These are phyloP conservation scores for Platysternon megacephalum DNA, from an alignment of 2,113 vertebrate genomes.

Conservation along the genomic window DNA sequence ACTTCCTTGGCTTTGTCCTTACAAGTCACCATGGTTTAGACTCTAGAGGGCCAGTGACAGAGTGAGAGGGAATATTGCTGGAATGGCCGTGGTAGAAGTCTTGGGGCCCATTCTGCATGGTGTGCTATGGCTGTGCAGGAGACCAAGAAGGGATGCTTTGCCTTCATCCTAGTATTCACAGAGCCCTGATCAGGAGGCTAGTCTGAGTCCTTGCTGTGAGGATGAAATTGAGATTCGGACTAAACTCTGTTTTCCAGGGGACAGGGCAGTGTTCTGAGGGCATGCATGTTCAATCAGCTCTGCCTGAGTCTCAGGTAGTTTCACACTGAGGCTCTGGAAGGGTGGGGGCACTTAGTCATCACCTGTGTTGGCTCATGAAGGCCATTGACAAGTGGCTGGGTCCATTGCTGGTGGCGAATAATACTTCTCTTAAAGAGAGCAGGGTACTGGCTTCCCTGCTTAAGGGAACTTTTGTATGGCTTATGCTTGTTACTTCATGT, in stretches of 20 bases:
- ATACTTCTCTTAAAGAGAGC: background rate
- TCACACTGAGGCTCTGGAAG: background rate
- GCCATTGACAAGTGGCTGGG: background rate
- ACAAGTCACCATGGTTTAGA: background rate
- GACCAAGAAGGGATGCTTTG: background rate
- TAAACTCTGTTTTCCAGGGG: background rate
- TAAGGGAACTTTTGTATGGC: background rate
- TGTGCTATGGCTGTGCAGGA: background rate
- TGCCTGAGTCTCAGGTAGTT: background rate
- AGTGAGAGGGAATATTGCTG: background rate
- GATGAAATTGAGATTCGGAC: background rate
- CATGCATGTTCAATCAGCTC: background rate
- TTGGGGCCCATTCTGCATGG: background rate
- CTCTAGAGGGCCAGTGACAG: background rate
- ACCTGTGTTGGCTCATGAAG: background rate
- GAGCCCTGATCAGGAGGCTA: background rate
- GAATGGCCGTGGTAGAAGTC: background rate
- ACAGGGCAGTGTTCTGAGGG: background rate
- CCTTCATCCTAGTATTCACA: background rate
- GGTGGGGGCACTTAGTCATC: background rate
- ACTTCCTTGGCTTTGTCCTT: background rate
- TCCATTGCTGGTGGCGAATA: background rate
- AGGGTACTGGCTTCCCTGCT: background rate
- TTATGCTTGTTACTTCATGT: accelerated
- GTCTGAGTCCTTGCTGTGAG: background rate